Percentiles rank a stretch among this genome's conserved stretches.
These are phyloP conservation scores for Fragum fragum DNA, from an alignment of 2,888 invertebrate species.

Conservation along the genomic window DNA sequence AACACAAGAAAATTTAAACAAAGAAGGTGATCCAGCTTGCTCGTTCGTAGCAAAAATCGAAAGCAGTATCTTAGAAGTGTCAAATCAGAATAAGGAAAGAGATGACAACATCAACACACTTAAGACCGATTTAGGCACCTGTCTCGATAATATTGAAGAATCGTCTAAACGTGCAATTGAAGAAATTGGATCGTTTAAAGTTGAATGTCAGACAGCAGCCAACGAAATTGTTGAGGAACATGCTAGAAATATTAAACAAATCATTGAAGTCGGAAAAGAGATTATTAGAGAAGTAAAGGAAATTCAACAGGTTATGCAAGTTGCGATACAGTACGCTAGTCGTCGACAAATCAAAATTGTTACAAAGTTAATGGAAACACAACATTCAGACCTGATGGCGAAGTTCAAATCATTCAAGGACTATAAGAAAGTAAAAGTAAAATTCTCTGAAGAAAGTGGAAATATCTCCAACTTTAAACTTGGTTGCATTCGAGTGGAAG, in stretches of 20 bases:
- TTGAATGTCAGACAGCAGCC: background rate
- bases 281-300: background rate
- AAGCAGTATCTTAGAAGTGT: background rate
- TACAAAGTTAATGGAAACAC: background rate
- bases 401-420: background rate
- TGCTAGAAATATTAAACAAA: background rate
- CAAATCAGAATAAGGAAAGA: background rate
- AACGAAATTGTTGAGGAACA: background rate
- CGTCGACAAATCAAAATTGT: slow-evolving; percentile 4
- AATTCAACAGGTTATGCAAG: background rate
- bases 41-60: background rate
- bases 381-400: background rate
- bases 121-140: background rate
- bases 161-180: background rate
- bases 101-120: background rate
- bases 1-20: background rate
- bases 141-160: background rate
- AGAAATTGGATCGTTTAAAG: background rate
- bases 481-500: background rate
- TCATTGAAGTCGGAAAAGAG: background rate
- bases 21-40: background rate
- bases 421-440: background rate
- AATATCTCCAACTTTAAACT: background rate
- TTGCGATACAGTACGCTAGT: slow-evolving; percentile 2
- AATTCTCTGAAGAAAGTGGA: background rate